Evolutionary conservation across 2,888 invertebrate species (phyloP).

Genomic region (Nebria salina): DNA sequence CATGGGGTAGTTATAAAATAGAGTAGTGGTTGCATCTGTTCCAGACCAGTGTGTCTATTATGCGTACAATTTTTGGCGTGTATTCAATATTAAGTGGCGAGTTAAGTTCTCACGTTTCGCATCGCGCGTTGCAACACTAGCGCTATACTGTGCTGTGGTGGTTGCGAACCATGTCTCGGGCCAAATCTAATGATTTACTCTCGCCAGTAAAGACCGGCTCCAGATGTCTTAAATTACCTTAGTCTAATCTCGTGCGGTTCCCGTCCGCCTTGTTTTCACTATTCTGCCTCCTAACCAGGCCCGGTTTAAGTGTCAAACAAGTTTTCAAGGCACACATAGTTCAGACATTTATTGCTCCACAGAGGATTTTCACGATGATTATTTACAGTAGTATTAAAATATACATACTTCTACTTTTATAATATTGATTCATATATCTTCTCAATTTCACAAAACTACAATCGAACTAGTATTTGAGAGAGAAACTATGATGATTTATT

Average conservation of each 20-base stretch:
- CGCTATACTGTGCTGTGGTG: background rate
- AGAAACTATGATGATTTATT: too few relatives aligned
- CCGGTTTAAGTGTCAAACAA: background rate
- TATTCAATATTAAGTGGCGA: conserved; percentile 8
- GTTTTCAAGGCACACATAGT: background rate
- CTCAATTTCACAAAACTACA: too few relatives aligned
- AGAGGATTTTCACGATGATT: background rate
- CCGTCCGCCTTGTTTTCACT: conserved; percentile 4
- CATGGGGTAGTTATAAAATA: background rate
- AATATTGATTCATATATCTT: too few relatives aligned
- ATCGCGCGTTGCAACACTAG: background rate
- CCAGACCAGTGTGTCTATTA: conserved; percentile 10
- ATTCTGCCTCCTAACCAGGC: conserved; percentile 10
- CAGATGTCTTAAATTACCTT: conserved; percentile 47
- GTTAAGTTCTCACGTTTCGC: conserved; percentile 7
- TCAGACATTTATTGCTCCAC: background rate
- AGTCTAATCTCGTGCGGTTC: conserved; percentile 41
- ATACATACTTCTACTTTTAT: too few relatives aligned
- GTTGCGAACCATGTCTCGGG: conserved; percentile 15
- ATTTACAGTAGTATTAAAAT: too few relatives aligned
- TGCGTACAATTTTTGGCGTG: conserved; percentile 13
- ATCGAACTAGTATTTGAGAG: too few relatives aligned
- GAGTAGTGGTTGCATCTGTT: conserved; percentile 8
- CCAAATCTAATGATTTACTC: conserved; percentile 42
- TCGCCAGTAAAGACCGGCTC: conserved; percentile 36